Percentiles rank a stretch among this genome's conserved stretches.
These are phyloP conservation scores for Bubo scandiacus DNA, from an alignment of 2,113 vertebrate genomes.

Conservation along the genomic window DNA sequence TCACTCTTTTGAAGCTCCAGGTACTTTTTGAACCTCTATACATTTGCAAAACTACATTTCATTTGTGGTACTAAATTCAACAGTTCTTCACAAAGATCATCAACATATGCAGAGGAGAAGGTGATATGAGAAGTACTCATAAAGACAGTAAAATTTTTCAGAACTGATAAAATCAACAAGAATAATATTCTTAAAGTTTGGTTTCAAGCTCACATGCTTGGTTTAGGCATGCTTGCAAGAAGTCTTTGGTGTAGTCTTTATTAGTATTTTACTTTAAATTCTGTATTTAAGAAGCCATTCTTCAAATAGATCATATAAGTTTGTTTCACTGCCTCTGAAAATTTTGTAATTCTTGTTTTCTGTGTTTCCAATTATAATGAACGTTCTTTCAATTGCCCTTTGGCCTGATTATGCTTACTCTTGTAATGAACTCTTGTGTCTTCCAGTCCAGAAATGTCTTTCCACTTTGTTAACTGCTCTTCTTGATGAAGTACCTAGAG, in stretches of 20 bases:
- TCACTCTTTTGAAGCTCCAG: background rate
- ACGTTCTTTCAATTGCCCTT: constrained; percentile 28
- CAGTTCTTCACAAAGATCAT: background rate
- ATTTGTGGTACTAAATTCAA: background rate
- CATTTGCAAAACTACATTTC: background rate
- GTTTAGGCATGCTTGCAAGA: background rate
- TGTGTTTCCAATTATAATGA: constrained; percentile 14
- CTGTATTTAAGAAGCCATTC: background rate
- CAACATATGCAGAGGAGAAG: background rate
- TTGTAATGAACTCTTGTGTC: constrained; percentile 23
- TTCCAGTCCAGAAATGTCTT: constrained; percentile 42
- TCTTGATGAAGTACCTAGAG: constrained; percentile 49
- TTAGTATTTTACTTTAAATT: background rate
- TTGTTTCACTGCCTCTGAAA: background rate
- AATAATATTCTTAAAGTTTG: background rate
- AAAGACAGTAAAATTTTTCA: background rate
- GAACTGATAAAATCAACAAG: background rate
- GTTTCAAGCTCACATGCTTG: background rate
- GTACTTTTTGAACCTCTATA: background rate
- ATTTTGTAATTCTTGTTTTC: constrained; percentile 2
- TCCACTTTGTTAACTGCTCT: constrained; percentile 37
- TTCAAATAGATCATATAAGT: background rate
- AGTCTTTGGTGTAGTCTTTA: background rate
- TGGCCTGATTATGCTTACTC: constrained; percentile 12
- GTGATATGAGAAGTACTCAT: background rate